Evolutionary conservation across 2,113 vertebrate genomes (phyloP), one percentile per base, ranked within the genome.

Genomic region (Psophia crepitans): DNA sequence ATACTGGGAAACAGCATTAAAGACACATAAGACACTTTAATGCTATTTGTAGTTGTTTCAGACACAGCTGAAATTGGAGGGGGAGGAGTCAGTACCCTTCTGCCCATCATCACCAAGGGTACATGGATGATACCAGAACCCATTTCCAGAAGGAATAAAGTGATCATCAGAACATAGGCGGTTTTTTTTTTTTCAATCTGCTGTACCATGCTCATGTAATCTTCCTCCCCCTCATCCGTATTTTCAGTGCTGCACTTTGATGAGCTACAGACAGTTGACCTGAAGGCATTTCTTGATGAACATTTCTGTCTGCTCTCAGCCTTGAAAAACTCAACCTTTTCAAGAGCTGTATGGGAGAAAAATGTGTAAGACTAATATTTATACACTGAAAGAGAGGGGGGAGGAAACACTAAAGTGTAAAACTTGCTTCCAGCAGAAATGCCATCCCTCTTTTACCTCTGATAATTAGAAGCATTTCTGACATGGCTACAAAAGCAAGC

Each of bases 341-440:
- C 89, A 87, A 87, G 90, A 91, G 57, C 84, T 89, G 27, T 22
- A 87, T 69, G 49, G 61, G 61, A 89, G 54, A 76, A 92, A 95
- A 91, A 75, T 76, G 80, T 92, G 43, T 66, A 96, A 96, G 93
- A 89, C 90, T 80, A 95, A 94, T 93, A 96, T 95, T 96, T 94
- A 94, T 58, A 95, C 65, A 70, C 77, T 93, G 81, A 65, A 91
- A 79, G 74, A 88, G 30, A 74, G 46, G 77, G 51, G 33, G 94
- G 68, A 90, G 33, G 83, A 79, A 86, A 96, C 65, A 76, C 37
- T 91, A 1, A 91, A 91, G 92, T 96, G 97, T 95, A 95, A 97
- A 97, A 92, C 44, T 91, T 94, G 96, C 91, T 97, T 93, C 93
- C 26, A 89, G 95, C 94, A 89, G 81, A 96, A 96, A 93, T 95